A percentile compares a stretch with the other conserved stretches of the same genome.
These are phyloP conservation scores for Prenolepis imparis DNA, from an alignment of 2,888 invertebrate species.

Conservation along the genomic window DNA sequence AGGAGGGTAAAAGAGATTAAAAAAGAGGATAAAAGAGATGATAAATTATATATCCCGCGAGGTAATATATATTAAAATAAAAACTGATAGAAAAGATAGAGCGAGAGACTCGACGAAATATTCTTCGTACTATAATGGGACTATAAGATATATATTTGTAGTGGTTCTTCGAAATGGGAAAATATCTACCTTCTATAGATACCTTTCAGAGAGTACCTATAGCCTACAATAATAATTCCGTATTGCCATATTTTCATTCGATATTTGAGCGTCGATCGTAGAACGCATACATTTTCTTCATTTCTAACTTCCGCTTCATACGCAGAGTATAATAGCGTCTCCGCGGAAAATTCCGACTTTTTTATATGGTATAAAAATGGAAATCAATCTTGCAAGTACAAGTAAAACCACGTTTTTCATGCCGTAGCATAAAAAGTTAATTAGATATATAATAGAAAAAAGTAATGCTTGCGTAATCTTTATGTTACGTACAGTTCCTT, in stretches of 20 bases:
- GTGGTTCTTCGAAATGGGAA: neutral
- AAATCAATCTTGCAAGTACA: neutral
- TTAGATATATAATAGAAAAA: conserved; percentile 28
- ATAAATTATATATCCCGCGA: neutral
- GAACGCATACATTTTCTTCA: conserved; percentile 27
- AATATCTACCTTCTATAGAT: conserved; percentile 6
- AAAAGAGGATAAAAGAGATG: neutral
- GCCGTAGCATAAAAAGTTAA: conserved; percentile 34
- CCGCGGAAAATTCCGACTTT: conserved; percentile 24
- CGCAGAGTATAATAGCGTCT: conserved; percentile 23
- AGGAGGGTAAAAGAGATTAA: neutral
- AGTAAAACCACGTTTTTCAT: conserved; percentile 21
- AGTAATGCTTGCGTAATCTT: conserved; percentile 1
- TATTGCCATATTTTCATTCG: conserved; percentile 13
- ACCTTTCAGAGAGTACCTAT: neutral
- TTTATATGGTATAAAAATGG: conserved; percentile 15
- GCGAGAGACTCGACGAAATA: neutral
- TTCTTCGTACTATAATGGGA: neutral
- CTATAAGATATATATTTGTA: conserved; percentile 38
- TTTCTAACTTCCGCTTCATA: conserved; percentile 41
- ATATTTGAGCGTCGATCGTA: conserved; percentile 37
- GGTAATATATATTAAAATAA: neutral
- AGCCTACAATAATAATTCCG: conserved; percentile 35
- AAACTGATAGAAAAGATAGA: neutral
- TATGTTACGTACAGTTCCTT: neutral